Conservation (phyloP, 2,113 vertebrate genomes). For the Oncorhynchus tshawytscha region DNA sequence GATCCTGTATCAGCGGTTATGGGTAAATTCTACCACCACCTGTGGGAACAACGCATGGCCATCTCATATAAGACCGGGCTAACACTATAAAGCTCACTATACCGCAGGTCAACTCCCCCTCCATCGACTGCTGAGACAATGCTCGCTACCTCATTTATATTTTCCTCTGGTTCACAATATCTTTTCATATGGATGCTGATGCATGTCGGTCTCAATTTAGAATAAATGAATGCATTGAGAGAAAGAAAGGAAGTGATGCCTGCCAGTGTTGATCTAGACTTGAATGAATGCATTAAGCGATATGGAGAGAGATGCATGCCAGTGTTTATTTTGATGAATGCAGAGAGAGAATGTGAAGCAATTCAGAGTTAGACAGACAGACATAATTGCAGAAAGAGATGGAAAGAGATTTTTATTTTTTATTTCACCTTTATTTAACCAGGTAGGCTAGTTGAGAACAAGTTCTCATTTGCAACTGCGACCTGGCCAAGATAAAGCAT, state of each 20-base stretch:
- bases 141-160: conserved; percentile 28
- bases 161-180: neutral
- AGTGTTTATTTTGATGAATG: too few relatives aligned
- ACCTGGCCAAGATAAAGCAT: too few relatives aligned
- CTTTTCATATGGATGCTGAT: neutral
- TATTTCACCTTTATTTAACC: too few relatives aligned
- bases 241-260: neutral
- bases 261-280: neutral
- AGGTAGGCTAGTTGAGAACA: too few relatives aligned
- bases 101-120: conserved; percentile 29
- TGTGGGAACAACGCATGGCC: conserved; percentile 56
- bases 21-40: conserved; percentile 20
- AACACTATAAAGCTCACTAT: conserved; percentile 35
- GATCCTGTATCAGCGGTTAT: conserved; percentile 41
- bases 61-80: conserved; percentile 48
- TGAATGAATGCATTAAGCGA: neutral
- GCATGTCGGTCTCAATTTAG: neutral
- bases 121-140: conserved; percentile 39
- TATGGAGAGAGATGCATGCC: neutral
- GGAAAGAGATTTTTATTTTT: too few relatives aligned
- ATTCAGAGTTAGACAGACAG: neutral
- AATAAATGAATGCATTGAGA: neutral
- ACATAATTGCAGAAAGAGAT: neutral
- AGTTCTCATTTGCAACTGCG: too few relatives aligned
- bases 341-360: neutral